Base-by-base conservation (phyloP, 2,113 vertebrate species). In the Melanerpes formicivorus region DNA sequence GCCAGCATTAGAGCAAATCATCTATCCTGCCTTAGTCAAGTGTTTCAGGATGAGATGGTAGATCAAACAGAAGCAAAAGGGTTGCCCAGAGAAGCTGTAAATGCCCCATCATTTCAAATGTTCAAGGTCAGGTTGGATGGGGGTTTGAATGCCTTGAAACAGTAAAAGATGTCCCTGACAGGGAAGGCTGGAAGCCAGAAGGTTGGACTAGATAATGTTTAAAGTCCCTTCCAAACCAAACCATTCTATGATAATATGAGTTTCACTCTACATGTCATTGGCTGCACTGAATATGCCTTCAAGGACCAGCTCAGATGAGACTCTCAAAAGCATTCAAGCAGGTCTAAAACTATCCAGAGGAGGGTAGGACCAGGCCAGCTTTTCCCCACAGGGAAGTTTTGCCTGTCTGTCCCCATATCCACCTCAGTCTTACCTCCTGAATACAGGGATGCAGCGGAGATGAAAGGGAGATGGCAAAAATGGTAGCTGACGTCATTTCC, bases 391-490 rank as follows among this genome's bases (percentile, higher is more conserved):
- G 52, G 10, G 40, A n/a, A 34, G 4, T 88, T 91, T 75, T 76
- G 14, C 48, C 54, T 67, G 56, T 18, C 29, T 64, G 10, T 19
- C 10, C 48, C 54, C 93, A 64, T 72, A 23, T 71, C 18, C 27
- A 19, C 10, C 69, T 70, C 40, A 21, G 48, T 87, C 50, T 93
- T n/a, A 37, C 46, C 6, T 72, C 65, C 46, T 64, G 37, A 32
- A 27, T 58, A 17, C 95, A 99, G 99, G 98, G 99, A 37, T 99
- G 98, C 97, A 99, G 97, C 0, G 99, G 99, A 6, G 98, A 99
- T 75, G 99, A 99, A 96, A 96, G 98, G 58, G 97, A 98, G 95
- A 98, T 99, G 98, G 98, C 97, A 8, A 99, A 98, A 96, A 90
- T 87, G 2, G 97, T 99, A n/a, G 97, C 98, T 48, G 98, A 98